Conservation (phyloP, 2,797 vertebrate genomes). For the Arrhamphus sclerolepis region DNA sequence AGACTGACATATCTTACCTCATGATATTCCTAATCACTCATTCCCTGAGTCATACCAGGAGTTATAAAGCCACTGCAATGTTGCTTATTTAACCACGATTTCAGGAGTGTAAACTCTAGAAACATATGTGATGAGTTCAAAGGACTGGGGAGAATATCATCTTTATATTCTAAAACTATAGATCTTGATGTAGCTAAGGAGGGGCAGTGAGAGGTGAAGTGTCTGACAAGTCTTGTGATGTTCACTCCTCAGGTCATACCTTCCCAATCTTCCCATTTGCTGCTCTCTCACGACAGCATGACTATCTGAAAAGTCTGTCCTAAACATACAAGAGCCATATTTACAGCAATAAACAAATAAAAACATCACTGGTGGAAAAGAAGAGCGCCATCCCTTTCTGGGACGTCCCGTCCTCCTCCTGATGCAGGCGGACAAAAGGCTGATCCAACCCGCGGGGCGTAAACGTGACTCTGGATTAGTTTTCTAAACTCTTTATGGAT, state of each 20-base stretch:
- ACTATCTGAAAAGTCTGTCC: no score
- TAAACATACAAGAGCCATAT: not conserved
- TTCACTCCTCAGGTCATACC: conserved; percentile 7
- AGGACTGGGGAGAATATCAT: no score
- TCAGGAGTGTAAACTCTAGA: not conserved
- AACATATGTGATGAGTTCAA: no score
- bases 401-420: conserved; percentile 60
- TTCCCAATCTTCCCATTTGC: conserved; percentile 4
- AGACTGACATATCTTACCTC: conserved; percentile 37
- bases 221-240: conserved; percentile 13
- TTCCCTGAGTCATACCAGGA: conserved; percentile 22
- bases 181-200: not conserved
- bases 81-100: not conserved
- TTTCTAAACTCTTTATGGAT: conserved; percentile 8
- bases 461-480: conserved; percentile 6
- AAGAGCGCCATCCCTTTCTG: conserved; percentile 35
- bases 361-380: not conserved
- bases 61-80: not conserved
- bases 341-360: not conserved
- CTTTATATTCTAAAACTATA: no score
- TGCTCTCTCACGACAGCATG: no score
- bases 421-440: conserved; percentile 56
- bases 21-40: conserved; percentile 40
- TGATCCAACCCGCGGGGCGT: conserved; percentile 9
- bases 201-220: not conserved